Evolutionary conservation across 2,797 vertebrate genomes (phyloP), one percentile per base, ranked within the genome.

Genomic region (Acridotheres tristis): DNA sequence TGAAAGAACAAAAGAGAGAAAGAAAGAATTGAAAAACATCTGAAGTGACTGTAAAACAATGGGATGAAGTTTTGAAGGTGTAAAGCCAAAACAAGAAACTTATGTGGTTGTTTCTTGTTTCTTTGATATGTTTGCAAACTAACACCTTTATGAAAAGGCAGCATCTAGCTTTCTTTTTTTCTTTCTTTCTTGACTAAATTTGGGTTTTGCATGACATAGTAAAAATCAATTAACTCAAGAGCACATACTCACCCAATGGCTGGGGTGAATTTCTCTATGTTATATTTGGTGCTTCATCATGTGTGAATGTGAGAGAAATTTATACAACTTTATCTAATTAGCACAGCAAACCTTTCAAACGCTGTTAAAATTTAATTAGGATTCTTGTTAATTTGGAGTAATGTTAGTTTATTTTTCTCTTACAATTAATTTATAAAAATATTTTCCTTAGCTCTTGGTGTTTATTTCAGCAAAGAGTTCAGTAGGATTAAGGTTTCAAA

Each of bases 361-460:
- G 36, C 7, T 0, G 0, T 81, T 93, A 85, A 83, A 82, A 84
- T 83, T 91, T 71, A 91, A 89, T 80, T 88, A 61, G n/a, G 9
- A 15, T 81, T 72, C 66, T 27, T 75, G 27, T 27, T 90, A 62
- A 81, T 81, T 81, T 88, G 40, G 20, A 78, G 23, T 30, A 77
- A 65, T 42, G 12, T 40, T 68, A 62, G 23, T 72, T 88, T 77
- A 57, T 93, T 88, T 96, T 75, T 78, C n/a, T 86, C 66, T 81
- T 72, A 34, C 17, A 34, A 85, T 87, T 91, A 40, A 40, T 40
- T 40, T 57, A 38, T 67, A 66, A 87, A 92, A 80, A 45, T 72
- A 47, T 55, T 90, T 94, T 73, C 21, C 26, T 57, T 88, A 66
- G 5, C 15, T 84, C 10, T 72, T 62, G 11, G 5, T 86, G 48